Percentiles rank a stretch among this genome's conserved stretches.
Conservation (phyloP, 2,888 invertebrate genomes). For the Mythimna loreyi region DNA sequence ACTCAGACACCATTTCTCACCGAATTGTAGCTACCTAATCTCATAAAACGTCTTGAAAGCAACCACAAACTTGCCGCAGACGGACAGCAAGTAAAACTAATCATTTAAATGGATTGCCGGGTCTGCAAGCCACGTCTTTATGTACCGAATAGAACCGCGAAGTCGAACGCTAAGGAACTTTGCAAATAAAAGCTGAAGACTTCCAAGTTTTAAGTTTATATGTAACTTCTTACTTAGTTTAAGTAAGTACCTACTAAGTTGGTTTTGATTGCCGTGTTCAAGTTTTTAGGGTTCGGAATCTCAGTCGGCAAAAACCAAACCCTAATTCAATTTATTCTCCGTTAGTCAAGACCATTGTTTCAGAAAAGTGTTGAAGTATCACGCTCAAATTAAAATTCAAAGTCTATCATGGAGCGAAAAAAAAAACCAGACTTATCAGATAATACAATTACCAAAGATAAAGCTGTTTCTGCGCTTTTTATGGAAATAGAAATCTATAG, state of each 20-base stretch:
- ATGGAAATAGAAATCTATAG: too few relatives aligned
- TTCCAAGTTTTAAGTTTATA: neutral
- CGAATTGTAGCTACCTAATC: slow-evolving; percentile 10
- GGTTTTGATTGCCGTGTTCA: too few relatives aligned
- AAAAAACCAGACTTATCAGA: too few relatives aligned
- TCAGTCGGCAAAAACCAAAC: too few relatives aligned
- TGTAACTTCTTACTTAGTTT: neutral
- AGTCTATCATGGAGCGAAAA: too few relatives aligned
- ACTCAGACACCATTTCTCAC: neutral
- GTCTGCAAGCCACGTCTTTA: neutral
- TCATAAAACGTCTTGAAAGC: slow-evolving; percentile 33
- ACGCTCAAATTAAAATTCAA: too few relatives aligned
- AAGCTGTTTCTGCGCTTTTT: too few relatives aligned
- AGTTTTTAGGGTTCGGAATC: too few relatives aligned
- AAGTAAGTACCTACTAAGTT: neutral
- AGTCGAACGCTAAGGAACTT: slow-evolving; percentile 2
- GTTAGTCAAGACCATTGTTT: too few relatives aligned
- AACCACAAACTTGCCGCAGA: slow-evolving; percentile 18
- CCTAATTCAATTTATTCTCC: too few relatives aligned
- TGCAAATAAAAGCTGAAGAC: neutral
- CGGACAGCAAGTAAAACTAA: slow-evolving; percentile 21
- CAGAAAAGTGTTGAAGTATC: too few relatives aligned
- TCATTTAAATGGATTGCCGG: slow-evolving; percentile 27
- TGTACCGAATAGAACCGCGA: neutral
- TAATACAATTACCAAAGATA: too few relatives aligned